Percentiles rank a stretch among this genome's conserved stretches.
Evolutionary conservation across 2,888 invertebrate genomes (phyloP).

Genomic region (Allacma fusca): DNA sequence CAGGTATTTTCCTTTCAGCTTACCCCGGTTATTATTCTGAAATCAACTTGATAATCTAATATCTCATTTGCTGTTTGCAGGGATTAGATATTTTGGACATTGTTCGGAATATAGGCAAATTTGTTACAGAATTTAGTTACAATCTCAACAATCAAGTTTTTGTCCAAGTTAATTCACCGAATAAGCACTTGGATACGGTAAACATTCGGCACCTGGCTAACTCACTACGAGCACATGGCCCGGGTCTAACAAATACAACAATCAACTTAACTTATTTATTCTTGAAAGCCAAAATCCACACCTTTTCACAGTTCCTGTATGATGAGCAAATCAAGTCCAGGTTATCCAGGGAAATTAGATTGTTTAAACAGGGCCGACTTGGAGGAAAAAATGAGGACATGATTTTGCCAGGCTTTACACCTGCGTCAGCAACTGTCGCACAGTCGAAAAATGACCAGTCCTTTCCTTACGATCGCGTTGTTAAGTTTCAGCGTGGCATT

Average conservation of each 20-base stretch:
- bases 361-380: conserved; percentile 66
- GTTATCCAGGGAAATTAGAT: conserved; percentile 85
- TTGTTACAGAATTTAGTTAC: conserved; percentile 91
- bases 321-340: conserved; percentile 98
- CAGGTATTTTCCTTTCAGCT: too few species aligned
- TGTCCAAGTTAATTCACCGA: conserved; percentile 87
- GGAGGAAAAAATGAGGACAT: not conserved
- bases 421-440: not conserved
- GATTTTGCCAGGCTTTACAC: not conserved
- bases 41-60: not conserved
- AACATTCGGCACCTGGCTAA: conserved; percentile 95
- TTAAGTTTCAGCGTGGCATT: conserved; percentile 91
- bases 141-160: conserved; percentile 97
- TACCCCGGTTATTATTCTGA: conserved; percentile 19
- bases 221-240: conserved; percentile 95
- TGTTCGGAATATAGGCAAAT: conserved; percentile 94
- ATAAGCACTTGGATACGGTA: conserved; percentile 93
- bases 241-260: conserved; percentile 73
- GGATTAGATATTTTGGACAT: conserved; percentile 96
- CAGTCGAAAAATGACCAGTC: conserved; percentile 62
- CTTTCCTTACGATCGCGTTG: conserved; percentile 88
- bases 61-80: conserved; percentile 63
- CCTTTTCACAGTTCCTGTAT: conserved; percentile 93
- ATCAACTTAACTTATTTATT: conserved; percentile 93
- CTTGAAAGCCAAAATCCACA: conserved; percentile 88